Base-by-base conservation (phyloP, 2,113 vertebrate species). In the Clarias gariepinus region DNA sequence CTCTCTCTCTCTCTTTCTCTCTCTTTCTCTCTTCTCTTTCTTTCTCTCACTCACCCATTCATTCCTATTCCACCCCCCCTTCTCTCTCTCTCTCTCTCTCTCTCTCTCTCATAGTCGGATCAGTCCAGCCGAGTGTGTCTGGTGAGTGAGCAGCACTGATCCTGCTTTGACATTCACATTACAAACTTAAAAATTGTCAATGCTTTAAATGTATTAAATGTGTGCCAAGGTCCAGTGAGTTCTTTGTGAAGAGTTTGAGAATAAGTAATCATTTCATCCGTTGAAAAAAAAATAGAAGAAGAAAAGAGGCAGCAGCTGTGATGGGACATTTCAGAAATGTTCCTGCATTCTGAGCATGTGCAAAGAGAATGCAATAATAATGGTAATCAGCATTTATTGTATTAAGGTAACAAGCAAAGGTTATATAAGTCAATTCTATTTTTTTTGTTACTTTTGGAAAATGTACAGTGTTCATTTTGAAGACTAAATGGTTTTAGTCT, bases 151-250 rank as follows among this genome's bases (percentile, higher is more conserved):
- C 76, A 60, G 71, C 84, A 47, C 87, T 86, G 87, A 88, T 88
- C 87, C 84, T 82, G 74, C 58, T 87, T 87, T 87, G 85, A 85
- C 85, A 89, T 89, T 89, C 69, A 66, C 85, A 85, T 82, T 85
- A 87, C 79, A 87, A 68, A 87, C 82, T 84, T 87, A 87, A 84
- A 81, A 76, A 84, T 83, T 84, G 66, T 83, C 52, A 78, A 71
- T 84, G 53, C 33, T 86, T 89, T 85, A 87, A 87, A 89, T 85
- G 77, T 81, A 89, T 85, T 85, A 89, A 71, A 78, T 78, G 69
- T 87, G 79, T 79, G 87, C 63, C 85, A 63, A 71, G 58, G 66
- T 60, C 64, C 64, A 76, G 63, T 74, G 58, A 83, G 36, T 86
- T 87, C 55, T 60, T 83, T 87, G 64, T 85, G 83, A 87, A 85